Percentiles rank a stretch among this genome's conserved stretches.
Conservation (phyloP, 2,888 invertebrate species). For the Ethmia dodecea region DNA sequence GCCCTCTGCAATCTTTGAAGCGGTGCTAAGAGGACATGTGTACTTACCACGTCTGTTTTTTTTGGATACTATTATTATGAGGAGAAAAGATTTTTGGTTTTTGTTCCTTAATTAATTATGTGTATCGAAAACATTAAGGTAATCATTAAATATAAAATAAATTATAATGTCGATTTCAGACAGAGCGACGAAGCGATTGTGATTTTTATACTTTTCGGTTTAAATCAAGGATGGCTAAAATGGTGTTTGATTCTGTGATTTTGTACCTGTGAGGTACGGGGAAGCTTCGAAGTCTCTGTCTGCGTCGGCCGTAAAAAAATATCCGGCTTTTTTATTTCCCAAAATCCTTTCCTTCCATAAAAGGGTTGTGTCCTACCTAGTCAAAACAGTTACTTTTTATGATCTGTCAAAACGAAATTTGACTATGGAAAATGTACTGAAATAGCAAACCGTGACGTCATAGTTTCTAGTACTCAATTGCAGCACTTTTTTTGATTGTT, state of each 20-base stretch:
- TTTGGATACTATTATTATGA: conserved; percentile 68
- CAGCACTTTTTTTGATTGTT: no score
- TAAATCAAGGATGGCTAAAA: conserved; percentile 47
- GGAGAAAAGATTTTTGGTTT: conserved; percentile 59
- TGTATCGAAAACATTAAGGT: conserved; percentile 68
- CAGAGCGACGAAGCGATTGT: conserved; percentile 56
- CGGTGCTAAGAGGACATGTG: conserved; percentile 51
- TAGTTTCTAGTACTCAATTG: no score
- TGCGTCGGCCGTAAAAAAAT: conserved; percentile 56
- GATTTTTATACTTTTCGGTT: conserved; percentile 66
- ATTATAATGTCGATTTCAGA: conserved; percentile 47
- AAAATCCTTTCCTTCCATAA: not conserved
- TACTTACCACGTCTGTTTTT: conserved; percentile 61
- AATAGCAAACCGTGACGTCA: no score
- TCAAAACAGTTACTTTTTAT: no score
- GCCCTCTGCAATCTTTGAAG: conserved; percentile 71
- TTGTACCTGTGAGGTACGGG: conserved; percentile 61
- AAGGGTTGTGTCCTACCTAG: no score
- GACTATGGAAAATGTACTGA: no score
- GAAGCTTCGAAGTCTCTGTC: conserved; percentile 51
- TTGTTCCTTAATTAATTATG: conserved; percentile 77
- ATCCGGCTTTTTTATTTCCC: conserved; percentile 2
- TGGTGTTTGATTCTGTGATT: conserved; percentile 67
- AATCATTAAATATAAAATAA: conserved; percentile 72
- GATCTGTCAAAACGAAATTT: no score